Evolutionary conservation across 2,797 vertebrate genomes (phyloP).

Genomic region (Lepus townsendii): DNA sequence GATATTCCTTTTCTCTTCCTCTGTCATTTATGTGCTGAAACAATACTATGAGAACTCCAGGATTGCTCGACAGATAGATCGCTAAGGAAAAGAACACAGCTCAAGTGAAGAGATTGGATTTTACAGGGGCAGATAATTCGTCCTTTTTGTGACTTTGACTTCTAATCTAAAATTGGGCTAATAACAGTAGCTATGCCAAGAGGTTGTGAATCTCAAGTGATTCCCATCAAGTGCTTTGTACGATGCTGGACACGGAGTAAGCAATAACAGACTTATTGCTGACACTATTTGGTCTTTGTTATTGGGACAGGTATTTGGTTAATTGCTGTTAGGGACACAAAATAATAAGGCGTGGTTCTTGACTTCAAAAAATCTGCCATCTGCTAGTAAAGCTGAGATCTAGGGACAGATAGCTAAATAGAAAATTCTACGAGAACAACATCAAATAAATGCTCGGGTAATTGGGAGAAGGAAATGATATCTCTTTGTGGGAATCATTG

Average conservation of each 20-base stretch:
- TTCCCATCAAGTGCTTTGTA: constrained; percentile 38
- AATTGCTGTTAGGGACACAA: background rate
- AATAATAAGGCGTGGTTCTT: background rate
- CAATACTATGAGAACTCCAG: background rate
- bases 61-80: background rate
- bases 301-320: constrained; percentile 34
- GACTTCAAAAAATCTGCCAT: background rate
- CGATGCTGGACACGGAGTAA: background rate
- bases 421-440: background rate
- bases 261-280: background rate
- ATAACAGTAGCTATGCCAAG: constrained; percentile 53
- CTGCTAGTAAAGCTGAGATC: background rate
- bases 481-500: background rate
- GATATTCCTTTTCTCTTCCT: background rate
- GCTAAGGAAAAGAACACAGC: constrained; percentile 40
- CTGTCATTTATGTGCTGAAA: background rate
- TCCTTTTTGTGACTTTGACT: constrained; percentile 20
- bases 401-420: background rate
- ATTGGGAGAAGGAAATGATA: background rate
- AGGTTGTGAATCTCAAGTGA: constrained; percentile 9
- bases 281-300: constrained; percentile 33
- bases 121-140: constrained; percentile 33
- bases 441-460: background rate
- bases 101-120: constrained; percentile 49
- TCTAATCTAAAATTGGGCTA: constrained; percentile 48